Conservation (phyloP, 2,888 invertebrate species). For the Neria commutata region DNA sequence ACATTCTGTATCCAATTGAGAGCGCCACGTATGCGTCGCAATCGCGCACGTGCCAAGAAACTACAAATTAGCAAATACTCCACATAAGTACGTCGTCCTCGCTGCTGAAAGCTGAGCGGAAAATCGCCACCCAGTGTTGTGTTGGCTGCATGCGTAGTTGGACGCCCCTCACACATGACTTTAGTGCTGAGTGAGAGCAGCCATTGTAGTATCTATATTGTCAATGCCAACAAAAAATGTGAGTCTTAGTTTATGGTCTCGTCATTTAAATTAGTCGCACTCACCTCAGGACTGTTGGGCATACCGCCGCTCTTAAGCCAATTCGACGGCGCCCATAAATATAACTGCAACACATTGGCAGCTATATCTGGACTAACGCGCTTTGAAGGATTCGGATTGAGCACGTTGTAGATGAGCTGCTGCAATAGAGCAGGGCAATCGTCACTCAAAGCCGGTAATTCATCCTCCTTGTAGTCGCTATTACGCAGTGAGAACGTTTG, state of each 20-base stretch:
- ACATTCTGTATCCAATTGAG: constrained; percentile 69
- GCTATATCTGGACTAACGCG: constrained; percentile 72
- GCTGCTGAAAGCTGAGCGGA: constrained; percentile 31
- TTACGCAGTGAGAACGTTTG: constrained; percentile 64
- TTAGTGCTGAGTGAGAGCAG: constrained; percentile 75
- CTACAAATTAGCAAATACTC: constrained; percentile 76
- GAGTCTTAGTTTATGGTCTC: constrained; percentile 3
- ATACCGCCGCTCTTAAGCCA: constrained; percentile 68
- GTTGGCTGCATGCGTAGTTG: constrained; percentile 24
- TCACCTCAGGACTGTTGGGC: constrained; percentile 70
- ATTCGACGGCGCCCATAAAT: constrained; percentile 75
- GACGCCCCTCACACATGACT: constrained; percentile 71
- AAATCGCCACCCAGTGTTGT: constrained; percentile 5
- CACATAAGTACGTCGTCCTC: constrained; percentile 69
- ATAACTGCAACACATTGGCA: constrained; percentile 76
- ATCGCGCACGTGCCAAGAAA: constrained; percentile 70
- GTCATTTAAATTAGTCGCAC: constrained; percentile 1
- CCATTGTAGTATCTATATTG: constrained; percentile 79
- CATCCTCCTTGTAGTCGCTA: constrained; percentile 67
- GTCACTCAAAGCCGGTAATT: constrained; percentile 68
- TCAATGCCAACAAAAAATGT: too few relatives aligned
- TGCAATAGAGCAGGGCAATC: constrained; percentile 67
- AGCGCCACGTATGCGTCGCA: constrained; percentile 68
- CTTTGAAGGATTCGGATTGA: constrained; percentile 69
- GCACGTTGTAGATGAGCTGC: constrained; percentile 68